Conservation (phyloP, 2,888 invertebrate species). For the Strigamia transsilvanica region DNA sequence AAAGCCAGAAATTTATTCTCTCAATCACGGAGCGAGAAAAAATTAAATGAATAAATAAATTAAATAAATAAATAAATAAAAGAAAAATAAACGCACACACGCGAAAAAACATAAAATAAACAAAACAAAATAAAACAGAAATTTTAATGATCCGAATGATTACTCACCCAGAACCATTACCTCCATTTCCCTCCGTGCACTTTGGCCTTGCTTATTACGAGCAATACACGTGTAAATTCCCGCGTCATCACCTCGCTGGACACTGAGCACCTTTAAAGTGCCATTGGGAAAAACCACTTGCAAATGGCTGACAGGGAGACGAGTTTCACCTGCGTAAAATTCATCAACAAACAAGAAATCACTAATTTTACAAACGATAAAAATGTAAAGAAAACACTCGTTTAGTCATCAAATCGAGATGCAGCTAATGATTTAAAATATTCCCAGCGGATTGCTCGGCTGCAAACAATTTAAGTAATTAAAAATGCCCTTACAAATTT, state of each 20-base stretch:
- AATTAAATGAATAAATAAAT: neutral
- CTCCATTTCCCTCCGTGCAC: constrained; percentile 85
- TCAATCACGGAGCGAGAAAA: neutral
- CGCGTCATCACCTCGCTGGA: constrained; percentile 74
- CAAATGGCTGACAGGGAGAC: constrained; percentile 91
- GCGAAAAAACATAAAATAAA: neutral
- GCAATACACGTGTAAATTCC: constrained; percentile 57
- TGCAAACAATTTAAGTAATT: constrained; percentile 11
- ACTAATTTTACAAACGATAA: neutral
- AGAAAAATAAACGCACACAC: neutral
- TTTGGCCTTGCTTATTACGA: constrained; percentile 68
- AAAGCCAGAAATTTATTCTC: neutral
- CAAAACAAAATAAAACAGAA: neutral
- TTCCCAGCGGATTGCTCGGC: neutral
- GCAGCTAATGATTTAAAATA: neutral
- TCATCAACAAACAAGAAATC: neutral
- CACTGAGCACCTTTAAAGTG: constrained; percentile 91
- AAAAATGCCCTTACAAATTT: constrained; percentile 2
- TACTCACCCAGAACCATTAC: constrained; percentile 96
- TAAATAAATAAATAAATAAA: neutral
- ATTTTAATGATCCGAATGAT: constrained; percentile 44
- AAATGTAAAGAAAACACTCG: neutral
- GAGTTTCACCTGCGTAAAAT: constrained; percentile 73
- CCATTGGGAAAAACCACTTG: constrained; percentile 94
- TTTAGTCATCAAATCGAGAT: constrained; percentile 4